Conservation (phyloP, 2,888 invertebrate genomes). For the Thymelicus acteon region DNA sequence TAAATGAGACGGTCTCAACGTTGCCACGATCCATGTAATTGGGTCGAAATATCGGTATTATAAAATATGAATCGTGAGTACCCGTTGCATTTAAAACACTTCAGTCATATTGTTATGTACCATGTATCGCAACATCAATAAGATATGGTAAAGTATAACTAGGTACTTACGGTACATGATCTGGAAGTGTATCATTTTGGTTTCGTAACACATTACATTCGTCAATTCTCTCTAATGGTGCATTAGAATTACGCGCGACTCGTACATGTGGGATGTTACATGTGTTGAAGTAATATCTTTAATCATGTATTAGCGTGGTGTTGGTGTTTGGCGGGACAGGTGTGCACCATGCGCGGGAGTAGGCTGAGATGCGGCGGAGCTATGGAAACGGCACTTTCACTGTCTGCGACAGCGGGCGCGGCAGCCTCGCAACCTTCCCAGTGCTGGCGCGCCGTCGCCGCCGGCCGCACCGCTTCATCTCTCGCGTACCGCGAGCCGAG, state of each 20-base stretch:
- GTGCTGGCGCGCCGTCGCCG: conserved; percentile 74
- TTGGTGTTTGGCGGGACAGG: conserved; percentile 60
- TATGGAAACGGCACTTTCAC: conserved; percentile 78
- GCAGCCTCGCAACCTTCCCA: conserved; percentile 50
- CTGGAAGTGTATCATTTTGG: conserved; percentile 7
- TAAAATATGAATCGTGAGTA: no score
- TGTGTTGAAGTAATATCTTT: conserved; percentile 42
- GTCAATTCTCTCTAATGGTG: conserved; percentile 15
- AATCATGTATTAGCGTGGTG: conserved; percentile 40
- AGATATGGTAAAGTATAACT: not conserved
- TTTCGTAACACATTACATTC: conserved; percentile 20
- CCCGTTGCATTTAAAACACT: no score
- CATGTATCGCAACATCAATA: conserved; percentile 3
- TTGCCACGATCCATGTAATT: no score
- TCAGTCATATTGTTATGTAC: not conserved
- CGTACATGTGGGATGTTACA: conserved; percentile 39
- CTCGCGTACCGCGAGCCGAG: conserved; percentile 49
- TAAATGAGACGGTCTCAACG: no score
- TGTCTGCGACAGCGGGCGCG: conserved; percentile 67
- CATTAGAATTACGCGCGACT: conserved; percentile 16
- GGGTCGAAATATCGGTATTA: no score
- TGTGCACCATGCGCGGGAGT: conserved; percentile 58
- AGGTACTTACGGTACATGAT: not conserved
- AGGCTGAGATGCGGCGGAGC: conserved; percentile 58
- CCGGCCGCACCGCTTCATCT: conserved; percentile 66